phyloP scores from a whole-genome alignment of 2,113 vertebrate species.

The Meles meles region DNA sequence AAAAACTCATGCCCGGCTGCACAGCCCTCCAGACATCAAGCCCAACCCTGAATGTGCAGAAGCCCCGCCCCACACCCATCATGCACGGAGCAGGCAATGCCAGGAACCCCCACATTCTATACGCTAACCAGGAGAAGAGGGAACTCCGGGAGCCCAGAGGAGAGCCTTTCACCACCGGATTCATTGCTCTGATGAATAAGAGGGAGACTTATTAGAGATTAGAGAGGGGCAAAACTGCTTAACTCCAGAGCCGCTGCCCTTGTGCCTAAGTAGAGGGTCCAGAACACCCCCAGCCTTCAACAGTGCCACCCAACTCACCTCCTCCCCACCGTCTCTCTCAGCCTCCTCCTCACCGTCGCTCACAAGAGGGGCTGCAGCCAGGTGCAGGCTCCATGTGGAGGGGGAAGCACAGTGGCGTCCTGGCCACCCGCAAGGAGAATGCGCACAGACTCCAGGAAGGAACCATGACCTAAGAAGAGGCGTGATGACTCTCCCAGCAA shows the following conservation, averaged over 20 bases:
- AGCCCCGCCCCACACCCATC: rapidly evolving
- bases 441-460: background rate
- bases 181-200: background rate
- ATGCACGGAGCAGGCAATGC: background rate
- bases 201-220: background rate
- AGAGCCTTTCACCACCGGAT: rapidly evolving
- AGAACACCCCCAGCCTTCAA: background rate
- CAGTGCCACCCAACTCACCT: background rate
- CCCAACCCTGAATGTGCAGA: background rate
- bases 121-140: background rate
- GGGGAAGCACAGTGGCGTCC: rapidly evolving
- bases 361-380: background rate
- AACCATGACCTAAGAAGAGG: background rate
- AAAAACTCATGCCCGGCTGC: background rate
- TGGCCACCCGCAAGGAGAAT: background rate
- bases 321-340: background rate
- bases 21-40: background rate
- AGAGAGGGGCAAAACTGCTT: background rate
- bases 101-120: background rate
- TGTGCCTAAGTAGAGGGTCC: background rate
- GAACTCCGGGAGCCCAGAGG: background rate
- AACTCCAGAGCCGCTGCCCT: background rate
- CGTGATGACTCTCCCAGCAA: background rate
- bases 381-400: rapidly evolving
- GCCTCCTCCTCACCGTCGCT: background rate